Evolutionary conservation across 2,888 invertebrate species (phyloP).

Genomic region (Dendrolimus houi): DNA sequence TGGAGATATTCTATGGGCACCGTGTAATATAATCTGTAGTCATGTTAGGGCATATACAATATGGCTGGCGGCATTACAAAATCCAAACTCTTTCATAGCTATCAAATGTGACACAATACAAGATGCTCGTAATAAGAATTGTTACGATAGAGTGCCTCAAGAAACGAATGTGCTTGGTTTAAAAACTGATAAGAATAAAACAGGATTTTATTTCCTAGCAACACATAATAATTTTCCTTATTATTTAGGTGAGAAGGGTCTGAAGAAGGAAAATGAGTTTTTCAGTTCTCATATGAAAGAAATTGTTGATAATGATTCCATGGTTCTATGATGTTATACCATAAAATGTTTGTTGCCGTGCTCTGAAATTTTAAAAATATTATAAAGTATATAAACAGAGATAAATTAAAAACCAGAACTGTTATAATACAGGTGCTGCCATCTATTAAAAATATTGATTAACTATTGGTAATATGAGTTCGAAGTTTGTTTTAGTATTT

Average conservation of each 20-base stretch:
- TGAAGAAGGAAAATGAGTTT: conserved; percentile 37
- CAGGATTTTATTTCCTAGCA: conserved; percentile 36
- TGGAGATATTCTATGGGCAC: conserved; percentile 27
- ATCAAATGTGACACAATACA: conserved; percentile 39
- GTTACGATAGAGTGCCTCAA: conserved; percentile 30
- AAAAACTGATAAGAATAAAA: conserved; percentile 23
- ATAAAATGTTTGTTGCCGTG: background rate
- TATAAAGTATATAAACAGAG: too few relatives aligned
- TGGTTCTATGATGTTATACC: conserved; percentile 9
- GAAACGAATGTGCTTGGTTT: conserved; percentile 33
- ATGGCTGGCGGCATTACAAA: conserved; percentile 33
- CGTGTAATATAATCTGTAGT: conserved; percentile 34
- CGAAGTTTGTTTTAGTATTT: too few relatives aligned
- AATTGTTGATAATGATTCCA: conserved; percentile 8
- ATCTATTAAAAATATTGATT: too few relatives aligned
- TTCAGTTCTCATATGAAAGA: conserved; percentile 19
- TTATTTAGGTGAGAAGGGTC: conserved; percentile 42
- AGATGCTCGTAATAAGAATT: conserved; percentile 32
- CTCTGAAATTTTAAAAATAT: too few relatives aligned
- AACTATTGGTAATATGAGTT: too few relatives aligned
- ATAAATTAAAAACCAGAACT: too few relatives aligned
- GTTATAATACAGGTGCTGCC: too few relatives aligned
- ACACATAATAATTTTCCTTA: conserved; percentile 40
- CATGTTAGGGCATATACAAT: conserved; percentile 29
- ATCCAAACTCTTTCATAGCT: conserved; percentile 34